These are phyloP conservation scores for Drosophila arawakana DNA, from an alignment of 1,140 invertebrate genomes.

Conservation along the genomic window DNA sequence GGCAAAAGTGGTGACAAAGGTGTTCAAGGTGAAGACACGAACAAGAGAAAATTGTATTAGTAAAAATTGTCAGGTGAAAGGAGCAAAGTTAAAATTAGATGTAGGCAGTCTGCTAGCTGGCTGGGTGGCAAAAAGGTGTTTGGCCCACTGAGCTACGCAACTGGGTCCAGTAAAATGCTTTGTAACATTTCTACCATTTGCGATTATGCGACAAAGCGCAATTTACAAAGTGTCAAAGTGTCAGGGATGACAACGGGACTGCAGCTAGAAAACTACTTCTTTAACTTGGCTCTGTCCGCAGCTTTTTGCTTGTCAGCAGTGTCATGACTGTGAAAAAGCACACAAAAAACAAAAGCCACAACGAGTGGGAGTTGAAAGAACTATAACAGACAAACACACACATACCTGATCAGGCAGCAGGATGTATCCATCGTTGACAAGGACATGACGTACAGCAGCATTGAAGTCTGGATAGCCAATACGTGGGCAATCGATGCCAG, in stretches of 20 bases:
- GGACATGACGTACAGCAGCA: conserved; percentile 89
- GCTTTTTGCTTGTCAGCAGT: conserved; percentile 55
- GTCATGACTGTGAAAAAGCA: conserved; percentile 55
- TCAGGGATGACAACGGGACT: conserved; percentile 60
- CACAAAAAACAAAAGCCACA: conserved; percentile 46
- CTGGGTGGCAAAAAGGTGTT: neutral
- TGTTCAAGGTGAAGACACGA: conserved; percentile 21
- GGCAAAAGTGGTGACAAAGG: conserved; percentile 54
- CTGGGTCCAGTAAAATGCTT: conserved; percentile 65
- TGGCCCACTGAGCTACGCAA: neutral
- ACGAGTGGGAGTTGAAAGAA: neutral
- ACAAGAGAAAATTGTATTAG: conserved; percentile 72
- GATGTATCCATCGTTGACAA: conserved; percentile 89
- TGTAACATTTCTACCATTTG: conserved; percentile 80
- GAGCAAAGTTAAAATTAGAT: conserved; percentile 76
- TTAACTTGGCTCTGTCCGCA: conserved; percentile 2
- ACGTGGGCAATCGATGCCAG: conserved; percentile 93
- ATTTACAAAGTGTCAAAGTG: conserved; percentile 84
- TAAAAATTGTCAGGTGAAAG: conserved; percentile 65
- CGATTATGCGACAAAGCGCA: conserved; percentile 76
- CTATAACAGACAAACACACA: conserved; percentile 7
- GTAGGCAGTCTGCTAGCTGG: conserved; percentile 30
- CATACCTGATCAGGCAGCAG: conserved; percentile 91
- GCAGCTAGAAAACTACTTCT: conserved; percentile 34
- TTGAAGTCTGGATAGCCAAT: conserved; percentile 94